Evolutionary conservation across 2,113 vertebrate genomes (phyloP).

Genomic region (Brachypodius melanocephalos): DNA sequence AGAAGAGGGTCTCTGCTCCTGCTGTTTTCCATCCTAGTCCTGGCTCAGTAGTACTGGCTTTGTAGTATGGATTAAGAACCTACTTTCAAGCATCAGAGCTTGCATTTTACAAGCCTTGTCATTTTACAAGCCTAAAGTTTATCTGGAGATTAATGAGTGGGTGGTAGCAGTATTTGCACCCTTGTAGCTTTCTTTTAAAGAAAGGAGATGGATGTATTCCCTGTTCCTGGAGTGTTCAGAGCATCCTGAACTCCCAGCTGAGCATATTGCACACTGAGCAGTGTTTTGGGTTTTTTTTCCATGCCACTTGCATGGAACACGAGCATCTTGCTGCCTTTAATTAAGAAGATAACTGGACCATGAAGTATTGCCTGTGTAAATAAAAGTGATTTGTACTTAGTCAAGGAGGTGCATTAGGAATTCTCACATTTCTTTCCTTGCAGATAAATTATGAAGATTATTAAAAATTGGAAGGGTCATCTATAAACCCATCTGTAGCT

Average conservation of each 20-base stretch:
- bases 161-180: neutral
- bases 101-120: neutral
- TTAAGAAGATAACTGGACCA: slow-evolving; percentile 86
- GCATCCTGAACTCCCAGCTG: slow-evolving; percentile 54
- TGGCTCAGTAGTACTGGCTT: neutral
- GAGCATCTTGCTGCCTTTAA: slow-evolving; percentile 84
- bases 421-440: slow-evolving; percentile 69
- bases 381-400: slow-evolving; percentile 77
- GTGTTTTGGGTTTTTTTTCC: slow-evolving; percentile 44
- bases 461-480: slow-evolving; percentile 75
- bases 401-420: slow-evolving; percentile 68
- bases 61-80: neutral
- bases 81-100: neutral
- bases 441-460: slow-evolving; percentile 72
- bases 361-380: slow-evolving; percentile 79
- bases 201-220: neutral
- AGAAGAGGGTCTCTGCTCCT: neutral
- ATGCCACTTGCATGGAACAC: slow-evolving; percentile 70
- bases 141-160: neutral
- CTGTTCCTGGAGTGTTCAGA: slow-evolving; percentile 24
- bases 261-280: slow-evolving; percentile 68
- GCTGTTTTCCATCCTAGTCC: neutral
- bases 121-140: neutral
- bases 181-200: slow-evolving; percentile 25
- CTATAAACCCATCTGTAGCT: slow-evolving; percentile 71